A percentile compares a stretch with the other conserved stretches of the same genome.
These are phyloP conservation scores for Selenia dentaria DNA, from an alignment of 2,888 invertebrate species.

Conservation along the genomic window DNA sequence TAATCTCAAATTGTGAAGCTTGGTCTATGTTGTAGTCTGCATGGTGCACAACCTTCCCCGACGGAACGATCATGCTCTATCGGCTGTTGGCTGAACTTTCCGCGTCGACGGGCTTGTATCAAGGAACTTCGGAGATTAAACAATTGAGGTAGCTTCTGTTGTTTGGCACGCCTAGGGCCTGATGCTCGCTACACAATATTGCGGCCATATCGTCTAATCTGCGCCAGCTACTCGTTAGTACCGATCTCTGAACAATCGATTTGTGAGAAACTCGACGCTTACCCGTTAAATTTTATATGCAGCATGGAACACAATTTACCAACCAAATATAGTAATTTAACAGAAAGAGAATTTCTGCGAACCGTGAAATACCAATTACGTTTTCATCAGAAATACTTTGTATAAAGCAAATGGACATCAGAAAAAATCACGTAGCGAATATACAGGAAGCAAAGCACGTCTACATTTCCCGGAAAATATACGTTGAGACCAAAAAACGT, in stretches of 20 bases:
- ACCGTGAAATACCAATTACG: slow-evolving; percentile 8
- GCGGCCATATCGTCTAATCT: slow-evolving; percentile 35
- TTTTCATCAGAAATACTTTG: neutral
- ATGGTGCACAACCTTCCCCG: slow-evolving; percentile 25
- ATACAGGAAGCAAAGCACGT: slow-evolving; percentile 21
- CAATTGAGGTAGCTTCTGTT: slow-evolving; percentile 54
- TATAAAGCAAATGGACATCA: neutral
- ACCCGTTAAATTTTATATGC: neutral
- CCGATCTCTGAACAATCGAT: slow-evolving; percentile 26
- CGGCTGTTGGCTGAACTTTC: slow-evolving; percentile 61
- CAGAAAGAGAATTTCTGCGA: neutral
- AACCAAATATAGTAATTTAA: neutral
- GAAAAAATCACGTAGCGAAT: slow-evolving; percentile 2
- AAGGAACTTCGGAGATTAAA: slow-evolving; percentile 71
- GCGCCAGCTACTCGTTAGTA: slow-evolving; percentile 19
- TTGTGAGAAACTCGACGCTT: slow-evolving; percentile 21
- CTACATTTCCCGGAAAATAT: slow-evolving; percentile 17
- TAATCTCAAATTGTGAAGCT: too few species aligned
- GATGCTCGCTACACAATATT: slow-evolving; percentile 40
- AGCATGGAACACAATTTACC: neutral
- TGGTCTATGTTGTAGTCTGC: neutral
- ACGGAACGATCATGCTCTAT: slow-evolving; percentile 64
- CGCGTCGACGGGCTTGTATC: slow-evolving; percentile 63
- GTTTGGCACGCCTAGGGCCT: too few species aligned
- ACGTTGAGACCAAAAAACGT: slow-evolving; percentile 27